Evolutionary conservation across 2,888 invertebrate species (phyloP).

Genomic region (Noctua janthina): DNA sequence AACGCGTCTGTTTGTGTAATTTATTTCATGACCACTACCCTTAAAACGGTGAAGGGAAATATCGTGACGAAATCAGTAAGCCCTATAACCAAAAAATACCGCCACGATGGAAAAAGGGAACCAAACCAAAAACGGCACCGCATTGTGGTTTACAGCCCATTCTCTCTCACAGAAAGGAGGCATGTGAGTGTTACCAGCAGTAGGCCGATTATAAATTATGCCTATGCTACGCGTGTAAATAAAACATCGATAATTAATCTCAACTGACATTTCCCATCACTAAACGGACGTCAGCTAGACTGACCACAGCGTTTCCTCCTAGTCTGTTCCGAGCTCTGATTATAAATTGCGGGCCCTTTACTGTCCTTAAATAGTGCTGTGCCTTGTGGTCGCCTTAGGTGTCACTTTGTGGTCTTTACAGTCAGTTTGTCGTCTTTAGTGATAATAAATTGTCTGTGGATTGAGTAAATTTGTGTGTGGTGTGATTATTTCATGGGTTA

Average conservation of each 20-base stretch:
- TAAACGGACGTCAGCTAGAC: slow-evolving; percentile 64
- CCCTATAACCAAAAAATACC: neutral
- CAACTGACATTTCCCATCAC: slow-evolving; percentile 21
- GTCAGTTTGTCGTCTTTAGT: slow-evolving; percentile 35
- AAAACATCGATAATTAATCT: slow-evolving; percentile 39
- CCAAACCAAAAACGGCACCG: neutral
- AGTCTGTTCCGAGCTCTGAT: slow-evolving; percentile 58
- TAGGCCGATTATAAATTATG: neutral
- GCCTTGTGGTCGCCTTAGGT: slow-evolving; percentile 52
- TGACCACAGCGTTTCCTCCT: slow-evolving; percentile 68
- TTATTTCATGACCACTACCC: neutral
- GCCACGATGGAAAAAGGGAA: neutral
- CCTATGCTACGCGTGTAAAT: no score
- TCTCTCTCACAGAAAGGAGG: neutral
- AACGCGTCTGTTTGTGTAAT: neutral
- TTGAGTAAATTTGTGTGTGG: slow-evolving; percentile 28
- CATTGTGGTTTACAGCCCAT: neutral
- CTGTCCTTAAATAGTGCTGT: slow-evolving; percentile 65
- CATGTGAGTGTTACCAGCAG: neutral
- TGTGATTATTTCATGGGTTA: neutral
- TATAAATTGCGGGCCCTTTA: slow-evolving; percentile 69
- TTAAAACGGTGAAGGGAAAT: neutral
- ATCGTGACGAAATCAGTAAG: neutral
- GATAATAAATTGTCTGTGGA: slow-evolving; percentile 36
- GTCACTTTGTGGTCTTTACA: slow-evolving; percentile 47